Evolutionary conservation across 1,140 invertebrate genomes (phyloP).

Genomic region (Cylas formicarius): DNA sequence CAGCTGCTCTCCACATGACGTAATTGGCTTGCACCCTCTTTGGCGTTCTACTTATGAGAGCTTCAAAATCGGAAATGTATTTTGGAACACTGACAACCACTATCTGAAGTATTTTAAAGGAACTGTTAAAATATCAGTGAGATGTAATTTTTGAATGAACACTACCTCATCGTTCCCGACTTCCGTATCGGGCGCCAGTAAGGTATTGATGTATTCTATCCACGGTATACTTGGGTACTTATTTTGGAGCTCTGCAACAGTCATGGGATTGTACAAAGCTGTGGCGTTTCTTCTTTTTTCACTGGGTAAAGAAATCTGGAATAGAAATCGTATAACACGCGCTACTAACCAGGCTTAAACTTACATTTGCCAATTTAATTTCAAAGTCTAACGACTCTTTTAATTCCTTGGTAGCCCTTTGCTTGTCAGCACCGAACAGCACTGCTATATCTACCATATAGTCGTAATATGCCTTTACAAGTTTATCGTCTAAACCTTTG

Average conservation of each 20-base stretch:
- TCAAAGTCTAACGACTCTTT: constrained; percentile 84
- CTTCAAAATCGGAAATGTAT: constrained; percentile 51
- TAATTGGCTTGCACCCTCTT: constrained; percentile 61
- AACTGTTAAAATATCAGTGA: neutral
- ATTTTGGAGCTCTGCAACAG: constrained; percentile 62
- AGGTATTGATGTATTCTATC: constrained; percentile 52
- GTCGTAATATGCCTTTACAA: constrained; percentile 70
- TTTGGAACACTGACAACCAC: constrained; percentile 55
- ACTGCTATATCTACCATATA: constrained; percentile 85
- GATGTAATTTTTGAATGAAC: neutral
- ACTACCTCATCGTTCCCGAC: constrained; percentile 42
- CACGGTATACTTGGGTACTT: constrained; percentile 64
- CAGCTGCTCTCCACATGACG: constrained; percentile 53
- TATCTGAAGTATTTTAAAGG: constrained; percentile 1
- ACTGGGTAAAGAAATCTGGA: constrained; percentile 76
- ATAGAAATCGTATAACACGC: constrained; percentile 3
- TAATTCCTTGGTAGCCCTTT: constrained; percentile 65
- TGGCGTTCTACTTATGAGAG: constrained; percentile 46
- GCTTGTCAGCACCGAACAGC: constrained; percentile 72
- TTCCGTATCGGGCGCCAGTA: constrained; percentile 43
- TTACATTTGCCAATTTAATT: constrained; percentile 87
- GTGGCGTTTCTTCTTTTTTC: constrained; percentile 89
- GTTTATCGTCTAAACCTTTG: constrained; percentile 71
- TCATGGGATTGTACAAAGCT: constrained; percentile 86
- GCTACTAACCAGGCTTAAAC: constrained; percentile 23